Evolutionary conservation across 2,888 invertebrate species (phyloP), one percentile per base, ranked within the genome.

Genomic region (Ypsolopha scabrella): DNA sequence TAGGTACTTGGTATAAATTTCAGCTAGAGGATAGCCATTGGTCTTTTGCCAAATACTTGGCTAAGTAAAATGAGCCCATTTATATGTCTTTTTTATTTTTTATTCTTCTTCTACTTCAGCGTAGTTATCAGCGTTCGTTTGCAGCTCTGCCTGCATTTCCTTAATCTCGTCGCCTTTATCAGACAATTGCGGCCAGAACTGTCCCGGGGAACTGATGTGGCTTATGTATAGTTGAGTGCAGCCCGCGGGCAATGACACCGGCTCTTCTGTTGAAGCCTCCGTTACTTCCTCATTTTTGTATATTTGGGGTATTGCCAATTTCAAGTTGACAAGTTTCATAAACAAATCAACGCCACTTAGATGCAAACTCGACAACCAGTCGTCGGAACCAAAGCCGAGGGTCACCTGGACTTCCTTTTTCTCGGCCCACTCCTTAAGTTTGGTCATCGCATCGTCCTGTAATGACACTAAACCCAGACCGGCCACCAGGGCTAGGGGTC

Each of bases 21-120:
- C n/a, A n/a, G n/a, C n/a, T n/a, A n/a, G n/a, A n/a, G n/a, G n/a
- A n/a, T n/a, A n/a, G n/a, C 98, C 98, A 99, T 57, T 90, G 89
- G 41, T 93, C 92, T 67, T 98, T 96, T 1, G 90, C 91, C 0
- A 91, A 89, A 71, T 95, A 97, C 64, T 92, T 91, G 0, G 97
- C 96, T 48, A 91, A 87, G 60, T 94, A 94, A 0, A 90, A 64
- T 0, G 89, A 88, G 7, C 91, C 91, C 52, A 89, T 80, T 46
- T 90, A 88, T 1, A 89, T 86, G 51, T n/a, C n/a, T n/a, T n/a
- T n/a, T n/a, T n/a, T n/a, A n/a, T n/a, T n/a, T n/a, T n/a, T n/a
- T n/a, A n/a, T n/a, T n/a, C n/a, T n/a, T 72, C 88, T 52, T 88
- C 87, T 8, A 92, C 70, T 38, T 88, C 85, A 0, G 87, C 68